These are phyloP conservation scores for Malaclemys terrapin DNA, from an alignment of 2,113 vertebrate genomes.

Conservation along the genomic window DNA sequence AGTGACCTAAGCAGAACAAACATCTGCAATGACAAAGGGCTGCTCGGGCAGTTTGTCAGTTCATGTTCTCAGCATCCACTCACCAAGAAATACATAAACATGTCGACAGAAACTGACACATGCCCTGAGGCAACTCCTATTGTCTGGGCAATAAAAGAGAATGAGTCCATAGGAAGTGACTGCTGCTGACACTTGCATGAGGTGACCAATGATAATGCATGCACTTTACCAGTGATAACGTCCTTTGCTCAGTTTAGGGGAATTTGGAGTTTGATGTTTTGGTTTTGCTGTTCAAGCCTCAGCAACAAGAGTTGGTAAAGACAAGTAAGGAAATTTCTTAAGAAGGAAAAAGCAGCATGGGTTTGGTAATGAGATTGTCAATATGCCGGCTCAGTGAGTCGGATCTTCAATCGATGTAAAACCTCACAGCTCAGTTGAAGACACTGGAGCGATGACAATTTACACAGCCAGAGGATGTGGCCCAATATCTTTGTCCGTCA, in stretches of 20 bases:
- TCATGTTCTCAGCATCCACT: not conserved
- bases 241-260: not conserved
- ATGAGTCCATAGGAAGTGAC: conserved; percentile 2
- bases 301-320: not conserved
- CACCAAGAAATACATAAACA: not conserved
- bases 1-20: not conserved
- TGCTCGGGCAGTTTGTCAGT: conserved; percentile 10
- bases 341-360: not conserved
- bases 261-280: fast-evolving
- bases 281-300: not conserved
- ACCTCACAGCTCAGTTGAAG: not conserved
- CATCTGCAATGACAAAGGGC: conserved; percentile 10
- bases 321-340: not conserved
- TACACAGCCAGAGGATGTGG: not conserved
- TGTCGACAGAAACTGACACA: not conserved
- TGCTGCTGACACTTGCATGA: not conserved
- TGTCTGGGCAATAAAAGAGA: not conserved
- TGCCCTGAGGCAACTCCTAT: not conserved
- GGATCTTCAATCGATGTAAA: not conserved
- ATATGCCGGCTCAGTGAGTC: fast-evolving
- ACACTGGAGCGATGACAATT: not conserved
- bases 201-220: not conserved
- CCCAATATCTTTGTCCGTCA: not conserved
- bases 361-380: not conserved
- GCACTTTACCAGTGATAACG: not conserved